A percentile compares a stretch with the other conserved stretches of the same genome.
phyloP scores from a whole-genome alignment of 2,888 invertebrate genomes.

The Microctonus brassicae region DNA sequence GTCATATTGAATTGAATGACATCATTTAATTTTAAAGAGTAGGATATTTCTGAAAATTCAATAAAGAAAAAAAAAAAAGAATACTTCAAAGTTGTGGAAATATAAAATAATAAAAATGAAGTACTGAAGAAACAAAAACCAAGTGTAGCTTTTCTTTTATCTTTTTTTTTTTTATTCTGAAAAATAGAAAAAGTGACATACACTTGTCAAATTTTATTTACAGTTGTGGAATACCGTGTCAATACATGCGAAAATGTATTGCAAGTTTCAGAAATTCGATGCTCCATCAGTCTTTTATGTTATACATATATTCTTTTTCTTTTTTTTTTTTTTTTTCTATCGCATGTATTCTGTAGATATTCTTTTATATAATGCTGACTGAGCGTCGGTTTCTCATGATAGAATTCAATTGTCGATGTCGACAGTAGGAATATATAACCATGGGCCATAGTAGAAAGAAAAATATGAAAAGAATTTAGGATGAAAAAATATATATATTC shows the following conservation, averaged over 20 bases:
- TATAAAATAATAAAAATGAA: too few relatives aligned
- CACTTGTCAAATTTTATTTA: background rate
- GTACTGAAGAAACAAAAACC: too few relatives aligned
- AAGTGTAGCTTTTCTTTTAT: background rate
- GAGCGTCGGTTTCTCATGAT: conserved; percentile 16
- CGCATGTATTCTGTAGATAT: background rate
- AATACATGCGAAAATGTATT: background rate
- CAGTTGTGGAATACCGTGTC: background rate
- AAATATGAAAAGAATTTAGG: background rate
- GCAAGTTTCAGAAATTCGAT: background rate
- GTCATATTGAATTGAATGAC: background rate
- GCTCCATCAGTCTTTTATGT: background rate
- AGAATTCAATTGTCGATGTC: conserved; percentile 30
- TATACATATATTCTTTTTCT: too few relatives aligned
- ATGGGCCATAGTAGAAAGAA: background rate
- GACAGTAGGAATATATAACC: background rate
- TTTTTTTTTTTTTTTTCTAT: too few relatives aligned
- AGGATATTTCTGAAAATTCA: background rate
- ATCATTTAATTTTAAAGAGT: background rate
- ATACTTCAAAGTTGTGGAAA: background rate
- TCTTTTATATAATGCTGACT: background rate
- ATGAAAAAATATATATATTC: background rate
- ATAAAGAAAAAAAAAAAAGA: background rate
- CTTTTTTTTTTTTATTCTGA: background rate
- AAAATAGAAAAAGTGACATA: background rate